A percentile compares a stretch with the other conserved stretches of the same genome.
Evolutionary conservation across 2,888 invertebrate genomes (phyloP).

Genomic region (Polymixis lichenea): DNA sequence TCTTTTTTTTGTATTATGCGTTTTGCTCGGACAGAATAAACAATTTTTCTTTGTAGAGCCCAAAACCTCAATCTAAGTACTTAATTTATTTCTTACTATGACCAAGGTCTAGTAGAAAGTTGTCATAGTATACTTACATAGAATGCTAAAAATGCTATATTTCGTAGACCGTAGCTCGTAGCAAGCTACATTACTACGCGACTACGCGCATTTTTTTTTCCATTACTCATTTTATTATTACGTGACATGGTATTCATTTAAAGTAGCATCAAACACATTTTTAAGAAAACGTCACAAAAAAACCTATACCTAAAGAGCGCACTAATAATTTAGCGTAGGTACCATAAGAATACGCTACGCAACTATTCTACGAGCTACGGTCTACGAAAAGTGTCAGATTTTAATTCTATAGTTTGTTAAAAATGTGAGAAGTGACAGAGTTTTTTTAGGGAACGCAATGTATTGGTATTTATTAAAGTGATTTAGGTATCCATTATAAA

Average conservation of each 20-base stretch:
- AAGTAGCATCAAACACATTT: background rate
- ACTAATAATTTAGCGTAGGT: no score
- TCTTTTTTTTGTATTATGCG: no score
- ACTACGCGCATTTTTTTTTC: background rate
- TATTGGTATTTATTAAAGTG: background rate
- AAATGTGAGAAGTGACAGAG: background rate
- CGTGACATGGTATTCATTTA: background rate
- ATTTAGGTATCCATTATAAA: background rate
- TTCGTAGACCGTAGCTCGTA: background rate
- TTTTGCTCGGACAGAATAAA: no score
- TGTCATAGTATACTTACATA: no score
- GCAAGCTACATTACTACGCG: background rate
- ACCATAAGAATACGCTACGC: background rate
- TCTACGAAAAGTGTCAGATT: background rate
- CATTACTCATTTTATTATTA: background rate
- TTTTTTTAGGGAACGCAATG: background rate
- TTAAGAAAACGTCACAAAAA: background rate
- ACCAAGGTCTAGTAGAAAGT: background rate
- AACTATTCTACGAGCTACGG: conserved; percentile 20
- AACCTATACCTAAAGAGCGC: no score
- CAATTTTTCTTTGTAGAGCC: no score
- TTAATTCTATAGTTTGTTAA: background rate
- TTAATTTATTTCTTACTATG: background rate
- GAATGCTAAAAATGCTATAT: background rate
- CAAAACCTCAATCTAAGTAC: no score